phyloP scores from a whole-genome alignment of 2,888 invertebrate genomes.

The Junonia oenone region DNA sequence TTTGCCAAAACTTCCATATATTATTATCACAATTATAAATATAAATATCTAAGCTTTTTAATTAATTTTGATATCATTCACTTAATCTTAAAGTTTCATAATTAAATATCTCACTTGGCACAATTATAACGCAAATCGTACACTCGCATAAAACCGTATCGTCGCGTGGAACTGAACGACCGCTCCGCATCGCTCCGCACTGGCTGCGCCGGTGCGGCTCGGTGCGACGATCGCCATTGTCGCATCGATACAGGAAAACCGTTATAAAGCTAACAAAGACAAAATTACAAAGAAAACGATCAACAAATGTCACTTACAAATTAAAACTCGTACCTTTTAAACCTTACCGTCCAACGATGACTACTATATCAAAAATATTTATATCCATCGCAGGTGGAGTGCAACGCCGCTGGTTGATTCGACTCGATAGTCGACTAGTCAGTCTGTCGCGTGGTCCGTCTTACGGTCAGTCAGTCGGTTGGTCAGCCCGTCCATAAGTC shows the following conservation, averaged over 20 bases:
- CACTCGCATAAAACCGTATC: slow-evolving; percentile 57
- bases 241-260: slow-evolving; percentile 60
- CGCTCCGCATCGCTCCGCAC: slow-evolving; percentile 54
- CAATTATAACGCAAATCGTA: slow-evolving; percentile 73
- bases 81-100: slow-evolving; percentile 76
- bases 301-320: slow-evolving; percentile 77
- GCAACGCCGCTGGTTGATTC: slow-evolving; percentile 10
- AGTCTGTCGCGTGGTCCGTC: slow-evolving; percentile 11
- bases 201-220: slow-evolving; percentile 32
- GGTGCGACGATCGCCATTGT: slow-evolving; percentile 24
- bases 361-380: slow-evolving; percentile 58
- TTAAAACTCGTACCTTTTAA: slow-evolving; percentile 69
- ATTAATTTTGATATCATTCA: slow-evolving; percentile 76
- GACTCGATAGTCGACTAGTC: slow-evolving; percentile 11
- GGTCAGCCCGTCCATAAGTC: slow-evolving; percentile 7
- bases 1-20: slow-evolving; percentile 75
- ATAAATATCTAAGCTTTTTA: slow-evolving; percentile 70
- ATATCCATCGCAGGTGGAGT: slow-evolving; percentile 22
- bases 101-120: slow-evolving; percentile 77
- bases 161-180: slow-evolving; percentile 30
- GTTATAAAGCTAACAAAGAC: slow-evolving; percentile 76
- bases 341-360: slow-evolving; percentile 70
- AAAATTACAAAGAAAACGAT: slow-evolving; percentile 76
- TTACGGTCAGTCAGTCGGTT: slow-evolving; percentile 13
- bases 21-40: slow-evolving; percentile 75